These are phyloP conservation scores for Euura saliciscinereae DNA, from an alignment of 1,140 invertebrate genomes.

Conservation along the genomic window DNA sequence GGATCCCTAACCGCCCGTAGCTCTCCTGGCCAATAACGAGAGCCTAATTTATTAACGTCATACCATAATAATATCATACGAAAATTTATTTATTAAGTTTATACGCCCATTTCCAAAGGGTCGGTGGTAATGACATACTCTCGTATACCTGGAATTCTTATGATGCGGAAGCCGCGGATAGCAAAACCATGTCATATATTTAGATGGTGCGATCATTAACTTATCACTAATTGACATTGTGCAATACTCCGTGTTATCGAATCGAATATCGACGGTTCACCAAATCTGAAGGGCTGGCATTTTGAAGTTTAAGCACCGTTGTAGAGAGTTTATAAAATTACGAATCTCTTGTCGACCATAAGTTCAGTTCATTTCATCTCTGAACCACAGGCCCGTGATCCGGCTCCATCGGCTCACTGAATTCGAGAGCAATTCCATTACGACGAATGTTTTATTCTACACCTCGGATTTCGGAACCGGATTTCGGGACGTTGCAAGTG, in stretches of 20 bases:
- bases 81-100: background rate
- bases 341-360: too few relatives aligned
- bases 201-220: too few relatives aligned
- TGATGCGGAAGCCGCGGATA: too few relatives aligned
- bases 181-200: too few relatives aligned
- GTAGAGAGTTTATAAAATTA: too few relatives aligned
- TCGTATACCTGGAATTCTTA: too few relatives aligned
- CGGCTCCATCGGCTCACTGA: background rate
- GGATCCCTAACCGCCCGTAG: background rate
- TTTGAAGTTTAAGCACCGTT: too few relatives aligned
- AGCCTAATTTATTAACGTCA: conserved; percentile 6
- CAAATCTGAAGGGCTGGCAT: too few relatives aligned
- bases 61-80: background rate
- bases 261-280: too few relatives aligned
- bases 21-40: conserved; percentile 11
- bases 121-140: too few relatives aligned
- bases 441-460: background rate
- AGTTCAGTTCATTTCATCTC: background rate
- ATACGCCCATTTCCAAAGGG: background rate
- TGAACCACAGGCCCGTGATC: background rate
- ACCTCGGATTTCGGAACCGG: background rate
- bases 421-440: background rate
- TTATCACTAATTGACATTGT: too few relatives aligned
- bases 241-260: too few relatives aligned
- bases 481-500: background rate